Evolutionary conservation across 2,797 vertebrate species (phyloP).

Genomic region (Eulemur albifrons): DNA sequence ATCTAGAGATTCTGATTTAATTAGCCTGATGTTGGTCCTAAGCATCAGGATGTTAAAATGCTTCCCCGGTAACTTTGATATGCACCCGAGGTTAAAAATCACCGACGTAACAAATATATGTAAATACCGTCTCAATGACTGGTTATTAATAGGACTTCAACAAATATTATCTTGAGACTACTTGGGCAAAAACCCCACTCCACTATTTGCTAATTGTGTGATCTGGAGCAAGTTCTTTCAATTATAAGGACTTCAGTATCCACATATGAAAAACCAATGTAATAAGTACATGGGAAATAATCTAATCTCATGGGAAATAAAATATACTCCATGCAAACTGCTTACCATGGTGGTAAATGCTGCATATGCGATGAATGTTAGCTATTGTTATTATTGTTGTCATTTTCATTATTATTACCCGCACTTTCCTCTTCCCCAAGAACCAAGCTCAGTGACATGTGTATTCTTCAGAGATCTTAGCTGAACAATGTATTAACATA

Average conservation of each 20-base stretch:
- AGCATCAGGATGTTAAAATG: slow-evolving; percentile 7
- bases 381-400: neutral
- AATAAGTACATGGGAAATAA: neutral
- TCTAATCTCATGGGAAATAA: neutral
- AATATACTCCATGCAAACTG: neutral
- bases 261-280: neutral
- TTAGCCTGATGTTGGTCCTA: neutral
- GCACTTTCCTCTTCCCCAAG: neutral
- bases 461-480: neutral
- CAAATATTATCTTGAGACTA: neutral
- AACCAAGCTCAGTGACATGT: neutral
- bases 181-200: neutral
- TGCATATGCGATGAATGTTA: neutral
- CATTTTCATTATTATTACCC: neutral
- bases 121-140: neutral
- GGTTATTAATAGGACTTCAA: neutral
- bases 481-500: neutral
- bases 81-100: neutral
- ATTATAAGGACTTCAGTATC: neutral
- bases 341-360: neutral
- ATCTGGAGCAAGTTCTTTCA: slow-evolving; percentile 17
- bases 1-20: slow-evolving; percentile 31
- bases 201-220: neutral
- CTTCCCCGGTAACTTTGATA: neutral
- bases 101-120: slow-evolving; percentile 4